These are phyloP conservation scores for Drosophila rhopaloa DNA, from an alignment of 1,140 invertebrate genomes.

Conservation along the genomic window DNA sequence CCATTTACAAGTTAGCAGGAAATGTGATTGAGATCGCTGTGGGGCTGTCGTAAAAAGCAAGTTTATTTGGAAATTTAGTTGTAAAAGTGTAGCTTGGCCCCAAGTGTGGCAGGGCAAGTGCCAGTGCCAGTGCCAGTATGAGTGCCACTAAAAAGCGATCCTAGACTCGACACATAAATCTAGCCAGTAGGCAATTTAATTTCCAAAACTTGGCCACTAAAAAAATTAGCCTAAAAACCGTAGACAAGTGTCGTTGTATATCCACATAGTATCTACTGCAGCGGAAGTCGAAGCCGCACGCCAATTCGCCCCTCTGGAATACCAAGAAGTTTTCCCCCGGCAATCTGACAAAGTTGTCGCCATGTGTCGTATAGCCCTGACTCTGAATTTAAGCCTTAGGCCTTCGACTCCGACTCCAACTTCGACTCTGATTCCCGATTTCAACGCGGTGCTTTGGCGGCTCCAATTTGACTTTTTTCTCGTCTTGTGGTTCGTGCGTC, in stretches of 20 bases:
- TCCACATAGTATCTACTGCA: slow-evolving; percentile 50
- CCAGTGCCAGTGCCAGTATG: slow-evolving; percentile 18
- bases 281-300: slow-evolving; percentile 69
- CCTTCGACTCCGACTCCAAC: slow-evolving; percentile 13
- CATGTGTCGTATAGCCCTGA: slow-evolving; percentile 50
- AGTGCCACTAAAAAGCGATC: slow-evolving; percentile 55
- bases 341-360: slow-evolving; percentile 74
- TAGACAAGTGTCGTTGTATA: slow-evolving; percentile 65
- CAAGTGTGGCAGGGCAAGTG: slow-evolving; percentile 59
- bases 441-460: slow-evolving; percentile 28
- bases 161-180: slow-evolving; percentile 63
- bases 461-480: slow-evolving; percentile 26
- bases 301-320: slow-evolving; percentile 51
- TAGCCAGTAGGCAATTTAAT: slow-evolving; percentile 58
- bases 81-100: slow-evolving; percentile 64
- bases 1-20: slow-evolving; percentile 81
- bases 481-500: slow-evolving; percentile 63
- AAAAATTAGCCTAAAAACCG: slow-evolving; percentile 69
- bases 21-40: slow-evolving; percentile 78
- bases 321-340: slow-evolving; percentile 63
- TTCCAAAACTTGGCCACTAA: slow-evolving; percentile 56
- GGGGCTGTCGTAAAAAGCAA: slow-evolving; percentile 67
- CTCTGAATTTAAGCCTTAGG: slow-evolving; percentile 31
- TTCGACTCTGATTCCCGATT: slow-evolving; percentile 23
- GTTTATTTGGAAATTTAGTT: slow-evolving; percentile 82